These are phyloP conservation scores for Tribolium freemani DNA, from an alignment of 2,888 invertebrate genomes.

Conservation along the genomic window DNA sequence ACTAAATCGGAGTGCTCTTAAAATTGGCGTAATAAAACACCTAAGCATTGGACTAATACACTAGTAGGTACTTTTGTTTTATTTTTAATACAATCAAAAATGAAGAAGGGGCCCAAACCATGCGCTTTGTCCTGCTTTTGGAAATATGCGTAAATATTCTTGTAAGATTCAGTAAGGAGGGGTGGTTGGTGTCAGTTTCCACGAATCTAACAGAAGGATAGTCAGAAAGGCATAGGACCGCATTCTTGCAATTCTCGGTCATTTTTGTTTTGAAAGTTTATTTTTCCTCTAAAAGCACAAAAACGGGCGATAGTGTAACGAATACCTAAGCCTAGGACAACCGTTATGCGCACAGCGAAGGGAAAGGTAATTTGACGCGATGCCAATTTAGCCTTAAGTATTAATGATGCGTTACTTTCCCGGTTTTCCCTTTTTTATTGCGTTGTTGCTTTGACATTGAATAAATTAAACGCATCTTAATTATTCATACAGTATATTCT, in stretches of 20 bases:
- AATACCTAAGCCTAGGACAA: neutral
- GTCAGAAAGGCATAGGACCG: no score
- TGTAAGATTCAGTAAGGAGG: no score
- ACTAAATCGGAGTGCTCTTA: neutral
- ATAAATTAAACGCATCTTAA: neutral
- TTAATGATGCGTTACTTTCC: constrained; percentile 23
- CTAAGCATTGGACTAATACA: no score
- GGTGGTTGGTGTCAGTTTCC: no score
- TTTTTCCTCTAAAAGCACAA: neutral
- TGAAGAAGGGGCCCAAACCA: no score
- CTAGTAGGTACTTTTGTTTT: no score
- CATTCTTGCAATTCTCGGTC: no score
- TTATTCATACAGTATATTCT: neutral
- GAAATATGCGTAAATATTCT: no score
- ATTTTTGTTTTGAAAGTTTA: neutral
- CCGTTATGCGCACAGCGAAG: neutral
- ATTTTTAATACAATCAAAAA: no score
- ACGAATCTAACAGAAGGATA: no score
- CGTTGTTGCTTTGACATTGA: neutral
- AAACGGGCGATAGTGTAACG: neutral
- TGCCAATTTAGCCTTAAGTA: neutral
- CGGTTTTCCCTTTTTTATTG: constrained; percentile 13
- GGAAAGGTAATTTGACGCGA: neutral
- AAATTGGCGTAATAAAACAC: neutral
- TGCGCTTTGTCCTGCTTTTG: no score